phyloP scores from a whole-genome alignment of 1,140 invertebrate genomes.

The Zophobas morio region DNA sequence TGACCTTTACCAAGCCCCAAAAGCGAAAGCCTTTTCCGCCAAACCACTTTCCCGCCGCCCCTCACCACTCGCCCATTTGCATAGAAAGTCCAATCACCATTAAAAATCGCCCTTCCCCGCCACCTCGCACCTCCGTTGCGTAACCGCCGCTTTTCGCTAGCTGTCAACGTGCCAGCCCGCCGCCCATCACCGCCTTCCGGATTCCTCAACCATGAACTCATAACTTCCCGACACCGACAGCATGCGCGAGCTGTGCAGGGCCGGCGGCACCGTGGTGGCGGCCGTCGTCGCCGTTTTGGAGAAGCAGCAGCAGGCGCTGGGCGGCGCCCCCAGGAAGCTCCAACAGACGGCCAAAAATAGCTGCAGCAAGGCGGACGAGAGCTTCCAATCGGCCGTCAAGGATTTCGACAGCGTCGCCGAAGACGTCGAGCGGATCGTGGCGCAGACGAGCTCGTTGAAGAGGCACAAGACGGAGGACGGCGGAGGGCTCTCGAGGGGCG shows the following conservation, averaged over 20 bases:
- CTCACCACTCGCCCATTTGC: conserved; percentile 1
- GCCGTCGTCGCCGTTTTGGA: conserved; percentile 64
- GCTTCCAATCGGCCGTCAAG: conserved; percentile 63
- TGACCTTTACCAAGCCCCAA: background rate
- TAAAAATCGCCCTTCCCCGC: background rate
- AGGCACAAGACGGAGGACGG: conserved; percentile 13
- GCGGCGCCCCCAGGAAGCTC: conserved; percentile 24
- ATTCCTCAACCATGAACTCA: no score
- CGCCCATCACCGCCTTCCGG: no score
- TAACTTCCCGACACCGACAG: no score
- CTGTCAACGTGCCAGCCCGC: conserved; percentile 6
- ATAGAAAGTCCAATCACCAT: conserved; percentile 30
- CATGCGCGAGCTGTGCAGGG: conserved; percentile 59
- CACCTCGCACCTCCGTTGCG: background rate
- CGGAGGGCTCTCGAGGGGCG: background rate
- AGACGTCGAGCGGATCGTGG: conserved; percentile 64
- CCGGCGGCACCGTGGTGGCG: conserved; percentile 60
- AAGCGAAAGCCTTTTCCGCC: background rate
- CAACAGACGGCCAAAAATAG: conserved; percentile 14
- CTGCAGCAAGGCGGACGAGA: conserved; percentile 49
- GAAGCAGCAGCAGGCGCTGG: conserved; percentile 55
- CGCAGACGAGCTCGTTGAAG: conserved; percentile 48
- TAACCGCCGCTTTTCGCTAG: conserved; percentile 1
- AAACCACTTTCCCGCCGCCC: background rate
- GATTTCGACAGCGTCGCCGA: conserved; percentile 65